Conservation (phyloP, 2,888 invertebrate species). For the Priapulus caudatus region DNA sequence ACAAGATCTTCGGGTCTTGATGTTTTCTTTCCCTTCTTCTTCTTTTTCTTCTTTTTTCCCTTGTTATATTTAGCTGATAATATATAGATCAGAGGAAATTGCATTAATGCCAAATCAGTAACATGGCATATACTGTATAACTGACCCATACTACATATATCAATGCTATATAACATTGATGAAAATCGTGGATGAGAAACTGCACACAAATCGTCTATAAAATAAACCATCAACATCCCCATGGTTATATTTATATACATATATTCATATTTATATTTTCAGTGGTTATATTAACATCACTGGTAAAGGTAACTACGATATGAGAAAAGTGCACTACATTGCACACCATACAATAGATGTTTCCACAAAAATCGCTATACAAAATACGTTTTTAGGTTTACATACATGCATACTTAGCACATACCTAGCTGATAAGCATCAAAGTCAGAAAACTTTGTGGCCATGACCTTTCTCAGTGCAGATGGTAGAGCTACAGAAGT, state of each 20-base stretch:
- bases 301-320: too few species aligned
- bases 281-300: neutral
- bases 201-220: too few species aligned
- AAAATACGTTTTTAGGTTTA: too few species aligned
- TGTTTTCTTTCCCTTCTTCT: slow-evolving; percentile 7
- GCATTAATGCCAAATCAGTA: too few species aligned
- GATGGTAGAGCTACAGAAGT: slow-evolving; percentile 34
- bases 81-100: too few species aligned
- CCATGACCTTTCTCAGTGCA: slow-evolving; percentile 38
- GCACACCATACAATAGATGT: too few species aligned
- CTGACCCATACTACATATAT: too few species aligned
- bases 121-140: neutral
- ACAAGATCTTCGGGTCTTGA: neutral
- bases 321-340: too few species aligned
- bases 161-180: too few species aligned
- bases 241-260: neutral
- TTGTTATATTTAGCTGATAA: slow-evolving; percentile 36
- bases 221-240: too few species aligned
- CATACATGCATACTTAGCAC: slow-evolving; percentile 18
- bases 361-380: too few species aligned
- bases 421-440: slow-evolving; percentile 41
- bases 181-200: too few species aligned
- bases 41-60: slow-evolving; percentile 24
- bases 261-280: neutral
- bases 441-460: slow-evolving; percentile 39